These are phyloP conservation scores for Dryomyza anilis DNA, from an alignment of 2,888 invertebrate genomes.

Conservation along the genomic window DNA sequence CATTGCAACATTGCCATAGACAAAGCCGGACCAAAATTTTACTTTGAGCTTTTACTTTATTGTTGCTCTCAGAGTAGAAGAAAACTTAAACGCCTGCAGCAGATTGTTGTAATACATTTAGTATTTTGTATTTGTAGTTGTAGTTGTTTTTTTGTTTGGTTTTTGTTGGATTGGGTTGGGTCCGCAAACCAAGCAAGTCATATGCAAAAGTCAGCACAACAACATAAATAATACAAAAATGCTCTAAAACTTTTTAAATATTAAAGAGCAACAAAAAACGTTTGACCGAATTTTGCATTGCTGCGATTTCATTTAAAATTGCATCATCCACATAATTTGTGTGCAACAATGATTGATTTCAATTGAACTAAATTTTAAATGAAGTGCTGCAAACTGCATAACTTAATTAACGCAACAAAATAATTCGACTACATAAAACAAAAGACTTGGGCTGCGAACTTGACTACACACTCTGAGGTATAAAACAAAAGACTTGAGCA, in stretches of 20 bases:
- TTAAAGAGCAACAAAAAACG: no score
- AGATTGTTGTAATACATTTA: neutral
- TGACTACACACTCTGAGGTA: no score
- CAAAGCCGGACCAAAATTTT: neutral
- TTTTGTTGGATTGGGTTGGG: neutral
- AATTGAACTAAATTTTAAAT: neutral
- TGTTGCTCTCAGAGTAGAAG: neutral
- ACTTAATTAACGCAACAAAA: neutral
- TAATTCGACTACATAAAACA: neutral
- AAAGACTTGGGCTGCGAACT: no score
- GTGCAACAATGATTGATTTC: neutral
- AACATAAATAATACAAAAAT: neutral
- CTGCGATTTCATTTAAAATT: neutral
- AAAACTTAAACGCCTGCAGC: neutral
- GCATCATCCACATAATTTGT: neutral
- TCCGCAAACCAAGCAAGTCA: neutral
- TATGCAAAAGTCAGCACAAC: neutral
- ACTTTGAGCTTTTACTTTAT: slow-evolving; percentile 6
- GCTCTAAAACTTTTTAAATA: neutral
- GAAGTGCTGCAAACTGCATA: neutral
- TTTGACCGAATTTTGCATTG: neutral
- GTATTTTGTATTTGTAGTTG: no score
- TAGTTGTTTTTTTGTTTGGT: neutral
- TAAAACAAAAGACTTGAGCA: no score
- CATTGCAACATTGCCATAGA: neutral